Percentiles rank a stretch among this genome's conserved stretches.
Evolutionary conservation across 2,888 invertebrate species (phyloP).

Genomic region (Elgonia sp.): DNA sequence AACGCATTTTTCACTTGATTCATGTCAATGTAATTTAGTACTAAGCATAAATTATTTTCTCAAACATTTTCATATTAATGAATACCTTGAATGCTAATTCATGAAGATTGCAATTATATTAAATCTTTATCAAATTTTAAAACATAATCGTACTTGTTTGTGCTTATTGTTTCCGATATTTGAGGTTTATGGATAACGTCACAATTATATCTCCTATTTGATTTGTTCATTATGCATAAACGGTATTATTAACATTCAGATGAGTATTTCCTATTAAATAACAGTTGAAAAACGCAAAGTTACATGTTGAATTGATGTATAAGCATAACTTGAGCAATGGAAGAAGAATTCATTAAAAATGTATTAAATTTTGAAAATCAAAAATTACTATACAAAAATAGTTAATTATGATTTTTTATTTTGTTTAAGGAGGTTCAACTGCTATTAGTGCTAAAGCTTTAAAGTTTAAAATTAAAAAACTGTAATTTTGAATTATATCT

Average conservation of each 20-base stretch:
- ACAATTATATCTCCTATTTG: background rate
- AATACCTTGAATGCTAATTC: background rate
- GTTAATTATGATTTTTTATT: too few species aligned
- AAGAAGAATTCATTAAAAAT: too few species aligned
- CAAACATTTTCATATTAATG: background rate
- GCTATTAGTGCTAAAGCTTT: too few species aligned
- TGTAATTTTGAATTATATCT: too few species aligned
- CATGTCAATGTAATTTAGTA: too few species aligned
- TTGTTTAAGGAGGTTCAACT: too few species aligned
- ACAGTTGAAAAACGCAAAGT: too few species aligned
- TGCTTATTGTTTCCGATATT: slow-evolving; percentile 3
- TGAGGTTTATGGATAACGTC: background rate
- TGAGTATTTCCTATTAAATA: slow-evolving; percentile 14
- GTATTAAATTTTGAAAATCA: too few species aligned
- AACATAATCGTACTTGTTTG: background rate
- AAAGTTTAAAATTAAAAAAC: too few species aligned
- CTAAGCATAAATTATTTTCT: background rate
- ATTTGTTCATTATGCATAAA: slow-evolving; percentile 13
- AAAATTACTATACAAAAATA: too few species aligned
- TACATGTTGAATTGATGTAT: background rate
- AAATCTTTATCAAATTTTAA: background rate
- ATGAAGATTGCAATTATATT: background rate
- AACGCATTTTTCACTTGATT: too few species aligned
- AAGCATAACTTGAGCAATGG: too few species aligned
- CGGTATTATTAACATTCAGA: slow-evolving; percentile 28